Conservation (phyloP, 2,888 invertebrate genomes). For the Bembecia ichneumoniformis region DNA sequence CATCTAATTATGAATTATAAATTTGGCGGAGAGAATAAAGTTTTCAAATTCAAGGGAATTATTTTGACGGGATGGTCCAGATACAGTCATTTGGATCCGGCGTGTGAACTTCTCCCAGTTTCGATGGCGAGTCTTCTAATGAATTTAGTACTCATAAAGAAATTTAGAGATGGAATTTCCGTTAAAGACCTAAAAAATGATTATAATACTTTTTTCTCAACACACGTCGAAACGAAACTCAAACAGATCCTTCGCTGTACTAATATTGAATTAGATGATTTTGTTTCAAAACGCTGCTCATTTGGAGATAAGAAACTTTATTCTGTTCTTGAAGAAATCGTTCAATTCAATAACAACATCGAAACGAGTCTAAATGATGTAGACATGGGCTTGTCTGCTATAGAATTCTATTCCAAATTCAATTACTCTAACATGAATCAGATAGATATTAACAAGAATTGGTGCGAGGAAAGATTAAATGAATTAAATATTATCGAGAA, state of each 20-base stretch:
- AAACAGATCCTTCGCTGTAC: slow-evolving; percentile 19
- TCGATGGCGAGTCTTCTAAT: slow-evolving; percentile 75
- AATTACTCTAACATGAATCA: slow-evolving; percentile 19
- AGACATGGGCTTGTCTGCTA: slow-evolving; percentile 11
- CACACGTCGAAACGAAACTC: slow-evolving; percentile 19
- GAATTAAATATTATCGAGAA: slow-evolving; percentile 16
- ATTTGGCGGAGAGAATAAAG: slow-evolving; percentile 28
- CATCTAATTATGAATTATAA: slow-evolving; percentile 67
- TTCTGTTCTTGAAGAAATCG: slow-evolving; percentile 12
- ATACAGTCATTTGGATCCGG: slow-evolving; percentile 76
- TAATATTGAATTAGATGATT: not conserved
- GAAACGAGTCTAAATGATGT: no score
- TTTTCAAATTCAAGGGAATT: slow-evolving; percentile 71
- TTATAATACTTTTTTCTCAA: not conserved
- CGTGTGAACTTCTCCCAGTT: slow-evolving; percentile 76
- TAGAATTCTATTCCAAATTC: slow-evolving; percentile 23
- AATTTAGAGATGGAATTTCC: slow-evolving; percentile 25
- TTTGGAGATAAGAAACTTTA: slow-evolving; percentile 25
- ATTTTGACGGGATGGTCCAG: slow-evolving; percentile 82
- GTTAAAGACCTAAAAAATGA: not conserved
- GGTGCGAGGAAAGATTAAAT: slow-evolving; percentile 14
- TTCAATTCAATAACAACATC: slow-evolving; percentile 11
- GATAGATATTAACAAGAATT: not conserved
- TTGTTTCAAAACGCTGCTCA: slow-evolving; percentile 20
- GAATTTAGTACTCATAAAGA: slow-evolving; percentile 64